Evolutionary conservation across 1,140 invertebrate genomes (phyloP).

Genomic region (Sarcophaga peregrina): DNA sequence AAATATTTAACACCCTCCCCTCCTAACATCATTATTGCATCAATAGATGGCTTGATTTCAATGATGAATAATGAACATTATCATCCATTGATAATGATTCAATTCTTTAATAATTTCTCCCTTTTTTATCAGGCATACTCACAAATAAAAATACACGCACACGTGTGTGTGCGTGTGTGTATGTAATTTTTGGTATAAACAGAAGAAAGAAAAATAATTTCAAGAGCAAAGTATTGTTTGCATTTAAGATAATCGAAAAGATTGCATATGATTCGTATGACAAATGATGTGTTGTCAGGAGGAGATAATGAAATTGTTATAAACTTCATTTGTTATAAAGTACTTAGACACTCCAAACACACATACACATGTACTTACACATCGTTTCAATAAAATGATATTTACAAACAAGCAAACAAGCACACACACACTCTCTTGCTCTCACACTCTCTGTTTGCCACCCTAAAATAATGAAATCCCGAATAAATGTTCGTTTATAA

Average conservation of each 20-base stretch:
- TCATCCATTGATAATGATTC: no score
- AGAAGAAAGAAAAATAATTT: no score
- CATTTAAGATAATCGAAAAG: constrained; percentile 9
- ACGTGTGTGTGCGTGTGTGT: no score
- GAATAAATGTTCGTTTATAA: no score
- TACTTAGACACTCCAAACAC: constrained; percentile 9
- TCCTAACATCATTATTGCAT: background rate
- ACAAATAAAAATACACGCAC: no score
- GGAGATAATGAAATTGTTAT: constrained; percentile 39
- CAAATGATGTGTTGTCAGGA: constrained; percentile 41
- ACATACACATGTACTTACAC: background rate
- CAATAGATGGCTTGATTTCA: background rate
- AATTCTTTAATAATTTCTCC: no score
- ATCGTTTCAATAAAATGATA: background rate
- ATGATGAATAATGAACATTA: no score
- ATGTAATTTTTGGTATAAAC: no score
- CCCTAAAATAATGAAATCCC: no score
- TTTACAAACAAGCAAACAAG: background rate
- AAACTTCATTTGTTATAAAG: constrained; percentile 33
- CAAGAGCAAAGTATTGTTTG: constrained; percentile 8
- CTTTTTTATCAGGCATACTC: no score
- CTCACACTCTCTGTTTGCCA: no score
- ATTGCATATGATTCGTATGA: constrained; percentile 34
- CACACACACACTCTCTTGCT: background rate
- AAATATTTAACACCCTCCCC: background rate